Conservation (phyloP, 2,888 invertebrate species). For the Chymomyza caudatula region DNA sequence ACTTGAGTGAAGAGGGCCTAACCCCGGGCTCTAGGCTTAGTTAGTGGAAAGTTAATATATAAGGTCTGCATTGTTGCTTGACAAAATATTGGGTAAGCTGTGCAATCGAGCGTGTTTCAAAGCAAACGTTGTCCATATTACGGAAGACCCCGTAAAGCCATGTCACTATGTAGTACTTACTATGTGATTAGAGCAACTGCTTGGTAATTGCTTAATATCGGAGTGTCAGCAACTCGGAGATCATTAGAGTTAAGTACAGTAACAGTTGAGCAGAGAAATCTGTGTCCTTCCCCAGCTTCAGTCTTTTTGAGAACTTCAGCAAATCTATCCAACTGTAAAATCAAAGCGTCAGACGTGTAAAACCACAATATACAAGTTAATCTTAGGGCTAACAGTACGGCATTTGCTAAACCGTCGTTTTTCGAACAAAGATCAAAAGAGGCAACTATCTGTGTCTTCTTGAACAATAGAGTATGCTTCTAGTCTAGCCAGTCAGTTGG, state of each 20-base stretch:
- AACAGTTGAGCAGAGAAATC: background rate
- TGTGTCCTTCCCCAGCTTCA: no score
- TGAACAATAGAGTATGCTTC: no score
- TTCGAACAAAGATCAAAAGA: no score
- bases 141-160: background rate
- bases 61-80: slow-evolving; percentile 45
- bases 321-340: no score
- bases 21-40: background rate
- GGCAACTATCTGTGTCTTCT: no score
- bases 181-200: background rate
- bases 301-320: no score
- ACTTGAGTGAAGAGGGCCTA: slow-evolving; percentile 32
- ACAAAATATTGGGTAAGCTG: slow-evolving; percentile 54
- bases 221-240: background rate
- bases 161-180: background rate
- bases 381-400: no score
- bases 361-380: no score
- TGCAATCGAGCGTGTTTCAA: slow-evolving; percentile 26
- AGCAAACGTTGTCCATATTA: background rate
- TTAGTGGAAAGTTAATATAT: background rate
- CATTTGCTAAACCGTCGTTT: no score
- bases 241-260: background rate
- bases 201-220: background rate
- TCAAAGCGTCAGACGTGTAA: no score
- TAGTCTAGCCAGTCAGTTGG: no score